Evolutionary conservation across 1,140 invertebrate genomes (phyloP), one percentile per base, ranked within the genome.

Genomic region (Lordiphosa collinella): DNA sequence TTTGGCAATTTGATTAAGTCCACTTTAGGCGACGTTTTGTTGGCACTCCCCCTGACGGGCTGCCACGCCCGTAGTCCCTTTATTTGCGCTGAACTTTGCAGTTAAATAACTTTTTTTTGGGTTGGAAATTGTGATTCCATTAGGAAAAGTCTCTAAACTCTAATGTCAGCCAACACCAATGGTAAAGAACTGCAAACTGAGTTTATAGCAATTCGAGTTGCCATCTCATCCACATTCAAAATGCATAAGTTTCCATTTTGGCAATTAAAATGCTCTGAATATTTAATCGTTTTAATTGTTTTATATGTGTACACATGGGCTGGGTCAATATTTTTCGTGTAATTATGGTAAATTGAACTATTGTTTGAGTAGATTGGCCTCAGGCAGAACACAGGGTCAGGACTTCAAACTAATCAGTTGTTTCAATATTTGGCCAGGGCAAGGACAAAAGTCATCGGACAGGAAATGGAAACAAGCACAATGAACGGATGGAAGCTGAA

Each of bases 1-100:
- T 79, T 68, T 69, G 52, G 41, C 76, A 80, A 82, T 82, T 82
- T 82, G 76, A 82, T 82, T 82, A 82, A 84, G 76, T 84, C 69
- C 71, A 84, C 84, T 84, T 82, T 84, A 66, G 63, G 43, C 71
- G 56, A 76, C 67, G 53, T 75, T 67, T 49, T 52, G 16, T 50
- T 70, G 60, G 60, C 66, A 67, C 74, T 48, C 62, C 70, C 70
- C 67, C 54, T 12, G 16, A n/a, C 32, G 29, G 29, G 25, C 36
- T 10, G 10, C 10, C 18, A 35, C 29, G 34, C 34, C 46, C 47
- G 12, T 44, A 54, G 25, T 68, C 69, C 63, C 63, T 74, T 61
- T 79, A 79, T 79, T 79, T 79, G 70, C 52, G 47, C 72, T 46
- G 57, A 82, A 80, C 72, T 82, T 84, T 72, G 58, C 78, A 84